Evolutionary conservation across 2,888 invertebrate species (phyloP).

Genomic region (Polymixis flavicincta): DNA sequence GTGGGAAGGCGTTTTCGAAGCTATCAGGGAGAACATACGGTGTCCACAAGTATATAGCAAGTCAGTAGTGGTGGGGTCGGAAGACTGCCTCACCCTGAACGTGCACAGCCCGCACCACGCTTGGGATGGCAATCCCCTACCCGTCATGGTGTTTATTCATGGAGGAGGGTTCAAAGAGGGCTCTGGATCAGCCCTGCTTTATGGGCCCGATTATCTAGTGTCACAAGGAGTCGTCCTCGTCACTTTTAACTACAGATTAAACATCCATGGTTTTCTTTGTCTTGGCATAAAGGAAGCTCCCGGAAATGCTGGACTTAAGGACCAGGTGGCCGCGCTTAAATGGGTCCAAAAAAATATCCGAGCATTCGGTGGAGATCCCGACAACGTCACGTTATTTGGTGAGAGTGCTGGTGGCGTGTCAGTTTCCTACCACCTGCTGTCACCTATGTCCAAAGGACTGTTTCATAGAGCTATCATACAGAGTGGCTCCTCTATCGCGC

Average conservation of each 20-base stretch:
- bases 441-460: constrained; percentile 69
- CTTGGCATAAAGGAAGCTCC: constrained; percentile 72
- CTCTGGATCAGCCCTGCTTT: constrained; percentile 27
- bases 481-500: constrained; percentile 69
- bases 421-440: constrained; percentile 68
- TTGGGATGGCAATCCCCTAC: constrained; percentile 28
- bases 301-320: constrained; percentile 73
- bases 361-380: constrained; percentile 73
- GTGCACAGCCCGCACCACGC: constrained; percentile 59
- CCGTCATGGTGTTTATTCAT: constrained; percentile 71
- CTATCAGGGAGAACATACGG: constrained; percentile 30
- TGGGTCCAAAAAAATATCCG: constrained; percentile 72
- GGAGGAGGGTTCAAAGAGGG: constrained; percentile 70
- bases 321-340: constrained; percentile 71
- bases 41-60: constrained; percentile 27
- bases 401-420: constrained; percentile 72
- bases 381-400: constrained; percentile 73
- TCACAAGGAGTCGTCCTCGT: constrained; percentile 30
- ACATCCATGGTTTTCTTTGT: constrained; percentile 70
- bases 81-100: constrained; percentile 66
- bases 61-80: constrained; percentile 13
- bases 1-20: constrained; percentile 44
- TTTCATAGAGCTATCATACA: constrained; percentile 72
- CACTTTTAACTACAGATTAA: constrained; percentile 71
- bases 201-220: constrained; percentile 45